Evolutionary conservation across 35 echinoderm and acorn worm genomes (phyloP).

Genomic region (Apostichopus parvimensis): DNA sequence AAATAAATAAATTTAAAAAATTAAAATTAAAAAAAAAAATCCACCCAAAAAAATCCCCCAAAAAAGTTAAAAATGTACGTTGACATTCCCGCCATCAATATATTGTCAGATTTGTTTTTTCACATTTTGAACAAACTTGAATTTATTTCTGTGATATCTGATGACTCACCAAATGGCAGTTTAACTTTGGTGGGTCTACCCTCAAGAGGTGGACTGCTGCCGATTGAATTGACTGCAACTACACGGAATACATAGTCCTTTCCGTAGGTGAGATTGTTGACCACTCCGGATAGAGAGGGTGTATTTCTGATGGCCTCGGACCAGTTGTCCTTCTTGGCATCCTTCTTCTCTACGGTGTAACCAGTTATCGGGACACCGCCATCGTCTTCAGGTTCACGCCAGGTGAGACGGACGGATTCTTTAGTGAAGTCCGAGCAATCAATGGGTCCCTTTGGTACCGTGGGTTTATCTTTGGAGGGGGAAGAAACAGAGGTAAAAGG

Average conservation of each 20-base stretch:
- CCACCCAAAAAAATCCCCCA: no score
- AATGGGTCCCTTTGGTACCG: constrained; percentile 76
- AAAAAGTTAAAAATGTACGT: no score
- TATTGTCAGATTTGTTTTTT: no score
- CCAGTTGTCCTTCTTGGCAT: constrained; percentile 86
- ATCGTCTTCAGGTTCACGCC: constrained; percentile 90
- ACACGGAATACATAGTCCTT: constrained; percentile 95
- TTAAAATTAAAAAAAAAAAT: no score
- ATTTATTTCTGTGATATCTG: background rate
- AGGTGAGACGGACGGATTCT: constrained; percentile 73
- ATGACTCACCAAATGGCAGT: constrained; percentile 89
- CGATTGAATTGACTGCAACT: constrained; percentile 77
- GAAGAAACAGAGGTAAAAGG: background rate
- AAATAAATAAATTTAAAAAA: no score
- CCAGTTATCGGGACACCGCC: constrained; percentile 80
- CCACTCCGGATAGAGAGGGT: constrained; percentile 57
- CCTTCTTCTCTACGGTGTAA: constrained; percentile 83
- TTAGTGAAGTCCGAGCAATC: constrained; percentile 75
- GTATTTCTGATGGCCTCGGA: constrained; percentile 66
- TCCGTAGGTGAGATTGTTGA: constrained; percentile 64
- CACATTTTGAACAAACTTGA: no score
- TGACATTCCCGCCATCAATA: no score
- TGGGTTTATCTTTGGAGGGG: constrained; percentile 63
- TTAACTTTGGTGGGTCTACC: constrained; percentile 79
- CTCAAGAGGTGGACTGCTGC: constrained; percentile 81